Percentiles rank a stretch among this genome's conserved stretches.
These are phyloP conservation scores for Oreochromis mossambicus DNA, from an alignment of 2,797 vertebrate genomes.

Conservation along the genomic window DNA sequence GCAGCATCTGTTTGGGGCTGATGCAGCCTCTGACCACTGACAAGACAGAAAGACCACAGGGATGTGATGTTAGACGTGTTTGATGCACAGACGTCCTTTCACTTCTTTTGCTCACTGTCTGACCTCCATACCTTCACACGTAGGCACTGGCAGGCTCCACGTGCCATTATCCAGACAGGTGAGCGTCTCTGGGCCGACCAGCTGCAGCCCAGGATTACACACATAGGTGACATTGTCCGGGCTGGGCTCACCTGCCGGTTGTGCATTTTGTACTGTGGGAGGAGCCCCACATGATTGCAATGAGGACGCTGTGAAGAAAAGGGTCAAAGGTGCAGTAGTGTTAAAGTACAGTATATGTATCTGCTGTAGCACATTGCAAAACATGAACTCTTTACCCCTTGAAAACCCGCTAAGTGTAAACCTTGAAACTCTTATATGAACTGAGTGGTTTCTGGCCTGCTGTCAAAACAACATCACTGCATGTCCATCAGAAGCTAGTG, in stretches of 20 bases:
- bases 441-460: not conserved
- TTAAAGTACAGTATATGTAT: not conserved
- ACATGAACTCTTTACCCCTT: not conserved
- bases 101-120: not conserved
- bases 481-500: not conserved
- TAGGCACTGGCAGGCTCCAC: conserved; percentile 85
- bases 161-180: conserved; percentile 83
- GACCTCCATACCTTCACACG: conserved; percentile 75
- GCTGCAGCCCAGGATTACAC: conserved; percentile 75
- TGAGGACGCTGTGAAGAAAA: conserved; percentile 31
- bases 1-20: conserved; percentile 70
- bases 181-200: conserved; percentile 76
- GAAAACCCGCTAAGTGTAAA: not conserved
- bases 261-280: conserved; percentile 76
- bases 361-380: not conserved
- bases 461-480: not conserved
- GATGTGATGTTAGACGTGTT: not conserved
- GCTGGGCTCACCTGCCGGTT: conserved; percentile 63
- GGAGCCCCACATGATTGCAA: conserved; percentile 77
- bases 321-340: not conserved
- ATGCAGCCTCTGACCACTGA: conserved; percentile 77
- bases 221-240: conserved; percentile 76
- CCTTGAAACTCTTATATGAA: not conserved
- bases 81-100: not conserved
- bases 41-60: not conserved